Evolutionary conservation across 2,888 invertebrate species (phyloP).

Genomic region (Leptopilina myrica): DNA sequence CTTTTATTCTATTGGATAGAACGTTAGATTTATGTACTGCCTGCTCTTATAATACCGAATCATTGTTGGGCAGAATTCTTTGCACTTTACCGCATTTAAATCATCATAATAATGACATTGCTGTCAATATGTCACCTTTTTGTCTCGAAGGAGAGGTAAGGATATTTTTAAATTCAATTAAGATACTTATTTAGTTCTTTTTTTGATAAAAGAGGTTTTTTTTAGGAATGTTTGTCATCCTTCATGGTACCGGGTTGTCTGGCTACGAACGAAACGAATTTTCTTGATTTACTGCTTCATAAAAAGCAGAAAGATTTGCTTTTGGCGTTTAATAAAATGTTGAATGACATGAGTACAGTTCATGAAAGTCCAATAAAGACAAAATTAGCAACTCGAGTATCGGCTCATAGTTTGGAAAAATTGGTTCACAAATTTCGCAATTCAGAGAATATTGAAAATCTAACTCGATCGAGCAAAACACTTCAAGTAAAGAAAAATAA

Average conservation of each 20-base stretch:
- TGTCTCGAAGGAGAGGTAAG: constrained; percentile 72
- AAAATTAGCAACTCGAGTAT: constrained; percentile 68
- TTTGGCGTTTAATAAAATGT: constrained; percentile 66
- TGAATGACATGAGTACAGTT: constrained; percentile 63
- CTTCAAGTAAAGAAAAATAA: constrained; percentile 72
- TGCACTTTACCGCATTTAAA: constrained; percentile 81
- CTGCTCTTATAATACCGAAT: constrained; percentile 81
- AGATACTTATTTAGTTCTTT: constrained; percentile 34
- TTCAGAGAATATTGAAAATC: constrained; percentile 59
- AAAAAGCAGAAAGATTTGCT: constrained; percentile 71
- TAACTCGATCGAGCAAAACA: constrained; percentile 66
- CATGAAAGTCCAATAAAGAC: constrained; percentile 66
- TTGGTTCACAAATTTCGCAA: constrained; percentile 68
- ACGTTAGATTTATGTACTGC: constrained; percentile 82
- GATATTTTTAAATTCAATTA: neutral
- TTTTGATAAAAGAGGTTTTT: constrained; percentile 30
- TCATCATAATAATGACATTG: constrained; percentile 82
- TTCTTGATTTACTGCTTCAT: constrained; percentile 66
- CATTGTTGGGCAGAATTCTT: constrained; percentile 81
- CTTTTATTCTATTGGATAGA: constrained; percentile 82
- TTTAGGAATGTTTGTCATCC: constrained; percentile 63
- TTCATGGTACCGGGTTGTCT: constrained; percentile 71
- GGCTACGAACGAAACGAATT: constrained; percentile 66
- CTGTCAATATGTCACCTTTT: constrained; percentile 82
- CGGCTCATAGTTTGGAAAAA: constrained; percentile 74